phyloP scores from a whole-genome alignment of 1,140 invertebrate genomes.

The Aphidius gifuensis region DNA sequence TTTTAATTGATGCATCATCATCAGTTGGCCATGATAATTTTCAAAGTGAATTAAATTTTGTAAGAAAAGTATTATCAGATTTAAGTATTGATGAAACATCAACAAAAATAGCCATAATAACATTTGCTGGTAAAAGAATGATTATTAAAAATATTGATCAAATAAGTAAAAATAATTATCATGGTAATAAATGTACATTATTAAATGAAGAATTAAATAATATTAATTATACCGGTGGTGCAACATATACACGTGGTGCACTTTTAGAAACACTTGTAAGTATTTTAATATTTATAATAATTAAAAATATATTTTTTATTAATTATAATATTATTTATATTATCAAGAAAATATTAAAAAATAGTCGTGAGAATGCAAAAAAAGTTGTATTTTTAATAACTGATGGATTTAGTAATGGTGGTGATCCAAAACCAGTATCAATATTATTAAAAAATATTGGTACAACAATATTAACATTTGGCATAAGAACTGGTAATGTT shows the following conservation, averaged over 20 bases:
- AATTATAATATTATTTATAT: neutral
- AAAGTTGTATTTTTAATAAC: constrained; percentile 70
- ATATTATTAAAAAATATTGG: constrained; percentile 55
- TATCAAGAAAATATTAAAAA: constrained; percentile 57
- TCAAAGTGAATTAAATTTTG: constrained; percentile 67
- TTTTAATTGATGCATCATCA: constrained; percentile 68
- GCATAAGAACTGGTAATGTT: constrained; percentile 68
- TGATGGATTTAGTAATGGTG: constrained; percentile 73
- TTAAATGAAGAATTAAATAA: constrained; percentile 62
- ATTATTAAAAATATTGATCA: constrained; percentile 61
- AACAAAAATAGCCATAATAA: constrained; percentile 65
- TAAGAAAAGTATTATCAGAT: constrained; percentile 68
- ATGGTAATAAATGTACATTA: constrained; percentile 64
- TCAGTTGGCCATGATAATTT: constrained; percentile 68
- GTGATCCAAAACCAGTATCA: constrained; percentile 63
- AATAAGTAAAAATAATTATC: constrained; percentile 51
- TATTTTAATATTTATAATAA: constrained; percentile 12
- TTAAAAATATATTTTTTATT: constrained; percentile 6
- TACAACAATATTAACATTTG: constrained; percentile 66
- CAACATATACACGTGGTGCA: constrained; percentile 68
- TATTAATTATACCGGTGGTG: constrained; percentile 65
- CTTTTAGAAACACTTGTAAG: constrained; percentile 64
- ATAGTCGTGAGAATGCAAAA: constrained; percentile 54
- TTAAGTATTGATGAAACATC: constrained; percentile 64
- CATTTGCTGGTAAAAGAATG: constrained; percentile 61